Base-by-base conservation (phyloP, 2,113 vertebrate genomes). In the Clarias batrachus region DNA sequence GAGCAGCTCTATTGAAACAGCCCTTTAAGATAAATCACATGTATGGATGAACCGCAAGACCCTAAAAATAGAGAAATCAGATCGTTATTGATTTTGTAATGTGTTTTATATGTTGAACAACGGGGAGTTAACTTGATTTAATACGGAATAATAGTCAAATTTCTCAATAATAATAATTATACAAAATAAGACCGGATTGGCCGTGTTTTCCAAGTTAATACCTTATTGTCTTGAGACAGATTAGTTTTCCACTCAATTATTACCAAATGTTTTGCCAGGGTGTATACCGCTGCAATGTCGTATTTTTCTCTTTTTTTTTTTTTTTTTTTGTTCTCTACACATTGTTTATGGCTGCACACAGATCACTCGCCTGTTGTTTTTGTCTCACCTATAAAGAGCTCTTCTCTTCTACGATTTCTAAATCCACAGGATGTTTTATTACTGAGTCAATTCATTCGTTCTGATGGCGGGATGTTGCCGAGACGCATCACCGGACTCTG, bases 381-480 rank as follows among this genome's bases (percentile, higher is more conserved):
- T 37, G 48, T 82, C 30, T 74, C 25, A 1, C 73, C 10, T 57
- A 85, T 70, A 52, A 13, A 59, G 17, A 84, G 10, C 11, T 27
- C 37, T 76, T 10, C 70, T 59, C 41, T 41, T 33, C 48, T 82
- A 8, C 27, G 13, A 25, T 37, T 79, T 17, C 85, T 87, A 1
- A 11, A 27, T 59, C 19, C 19, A 25, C 88, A 99, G 98, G 98
- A 99, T 4, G 97, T 99, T 4, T 91, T 99, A 90, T 86, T 99
- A 87, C 95, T 99, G 66, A 96, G 97, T 88, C 98, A 99, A 94
- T 99, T 99, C 89, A 97, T 99, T 91, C 95, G 95, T 37, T 96
- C 96, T 11, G 96, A 97, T 48, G 98, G 98, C 82, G 96, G 97
- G 63, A 95, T 99, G 97, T 91, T 99, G 88, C 95, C 98, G 0